These are phyloP conservation scores for Pinctada fucata DNA, from an alignment of 2,888 invertebrate species.

Conservation along the genomic window DNA sequence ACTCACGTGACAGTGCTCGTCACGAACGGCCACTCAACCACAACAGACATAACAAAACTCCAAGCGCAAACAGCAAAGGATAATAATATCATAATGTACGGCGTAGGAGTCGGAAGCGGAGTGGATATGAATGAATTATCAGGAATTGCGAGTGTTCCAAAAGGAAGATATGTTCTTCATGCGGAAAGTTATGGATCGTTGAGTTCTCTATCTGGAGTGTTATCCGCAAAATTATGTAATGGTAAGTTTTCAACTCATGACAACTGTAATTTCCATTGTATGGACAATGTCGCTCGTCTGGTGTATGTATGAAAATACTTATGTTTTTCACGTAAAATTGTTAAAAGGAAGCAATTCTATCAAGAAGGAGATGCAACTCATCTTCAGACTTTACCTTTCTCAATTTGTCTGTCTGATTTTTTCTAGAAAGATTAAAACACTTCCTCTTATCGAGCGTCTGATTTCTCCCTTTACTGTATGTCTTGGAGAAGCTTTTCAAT, in stretches of 20 bases:
- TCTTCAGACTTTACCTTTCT: background rate
- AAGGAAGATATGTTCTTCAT: constrained; percentile 51
- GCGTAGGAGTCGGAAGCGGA: constrained; percentile 55
- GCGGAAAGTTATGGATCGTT: constrained; percentile 56
- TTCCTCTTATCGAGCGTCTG: background rate
- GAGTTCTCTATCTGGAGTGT: constrained; percentile 41
- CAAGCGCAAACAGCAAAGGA: constrained; percentile 60
- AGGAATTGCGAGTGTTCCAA: constrained; percentile 58
- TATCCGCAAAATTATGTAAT: constrained; percentile 58
- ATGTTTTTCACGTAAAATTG: background rate
- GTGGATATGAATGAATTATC: constrained; percentile 57
- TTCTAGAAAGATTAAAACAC: background rate
- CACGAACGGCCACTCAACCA: constrained; percentile 57
- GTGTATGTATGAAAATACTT: background rate
- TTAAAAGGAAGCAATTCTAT: background rate
- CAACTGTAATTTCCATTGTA: background rate
- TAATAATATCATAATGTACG: constrained; percentile 56
- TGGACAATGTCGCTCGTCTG: background rate
- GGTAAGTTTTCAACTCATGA: constrained; percentile 42
- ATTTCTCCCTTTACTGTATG: background rate
- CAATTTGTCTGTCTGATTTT: too few species aligned
- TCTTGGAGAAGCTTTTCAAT: too few species aligned
- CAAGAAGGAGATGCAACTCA: background rate
- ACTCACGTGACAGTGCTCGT: constrained; percentile 60
- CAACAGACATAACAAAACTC: constrained; percentile 56